Evolutionary conservation across 2,113 vertebrate genomes (phyloP), one percentile per base, ranked within the genome.

Genomic region (Sylvilagus bachmani): DNA sequence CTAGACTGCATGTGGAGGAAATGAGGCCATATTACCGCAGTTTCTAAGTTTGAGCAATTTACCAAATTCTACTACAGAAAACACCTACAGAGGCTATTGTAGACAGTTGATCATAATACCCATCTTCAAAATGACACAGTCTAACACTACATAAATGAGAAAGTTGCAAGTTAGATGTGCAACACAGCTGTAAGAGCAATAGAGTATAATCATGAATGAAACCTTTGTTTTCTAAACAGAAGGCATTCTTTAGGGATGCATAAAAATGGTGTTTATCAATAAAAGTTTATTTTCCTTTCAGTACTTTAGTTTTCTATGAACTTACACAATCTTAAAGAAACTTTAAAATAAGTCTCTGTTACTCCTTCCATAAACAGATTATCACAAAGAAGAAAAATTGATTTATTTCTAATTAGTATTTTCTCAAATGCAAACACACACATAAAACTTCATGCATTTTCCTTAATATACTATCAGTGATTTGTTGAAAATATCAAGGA

Each of bases 1-100:
- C 53, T 84, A 84, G 27, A 69, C 27, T 67, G 31, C 21, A 67
- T 51, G 17, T 10, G 38, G 58, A 94, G 90, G 84, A 95, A 96
- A 96, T 95, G 44, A 95, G 51, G 36, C 71, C 86, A 16, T 36
- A 66, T n/a, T 55, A 83, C 64, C 74, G 83, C 79, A 19, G 19
- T 77, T 84, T 93, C 66, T 64, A 91, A 95, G 84, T 94, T 53
- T 27, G 58, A 97, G 89, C 66, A 89, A 83, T 95, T 90, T 95
- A 86, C 21, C 93, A 89, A 73, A 91, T 94, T 71, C 91, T 74
- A 77, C 38, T n/a, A 19, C 21, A 36, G 21, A 92, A 94, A 96
- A 89, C 19, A 91, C 62, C 81, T 77, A 75, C 19, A 88, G 61
- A 81, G 87, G 74, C 71, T 84, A 33, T 27, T 78, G 51, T 22